Percentiles rank a stretch among this genome's conserved stretches.
Conservation (phyloP, 2,888 invertebrate species). For the Polietes domitor region DNA sequence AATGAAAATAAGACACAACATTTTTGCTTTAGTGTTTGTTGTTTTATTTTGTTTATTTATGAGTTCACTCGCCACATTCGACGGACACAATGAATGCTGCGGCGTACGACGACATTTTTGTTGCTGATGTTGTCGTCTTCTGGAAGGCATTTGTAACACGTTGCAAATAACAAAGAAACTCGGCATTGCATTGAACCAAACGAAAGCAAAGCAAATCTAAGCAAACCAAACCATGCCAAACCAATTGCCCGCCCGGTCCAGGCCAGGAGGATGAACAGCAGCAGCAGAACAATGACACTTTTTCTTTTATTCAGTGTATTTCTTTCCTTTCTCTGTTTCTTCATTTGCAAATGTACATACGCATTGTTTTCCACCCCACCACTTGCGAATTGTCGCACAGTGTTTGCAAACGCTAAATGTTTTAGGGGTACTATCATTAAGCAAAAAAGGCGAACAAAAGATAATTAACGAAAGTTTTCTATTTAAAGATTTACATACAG, state of each 20-base stretch:
- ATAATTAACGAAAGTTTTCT: too few relatives aligned
- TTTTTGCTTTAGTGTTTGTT: neutral
- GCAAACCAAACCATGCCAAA: constrained; percentile 2
- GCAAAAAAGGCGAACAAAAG: too few relatives aligned
- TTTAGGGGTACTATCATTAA: too few relatives aligned
- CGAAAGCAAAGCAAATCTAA: too few relatives aligned
- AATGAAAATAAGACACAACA: neutral
- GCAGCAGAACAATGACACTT: neutral
- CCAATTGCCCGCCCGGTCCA: constrained; percentile 3
- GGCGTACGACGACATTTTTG: neutral
- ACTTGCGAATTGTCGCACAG: neutral
- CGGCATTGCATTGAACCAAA: constrained; percentile 27
- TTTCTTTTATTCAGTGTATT: neutral
- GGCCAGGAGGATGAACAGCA: neutral
- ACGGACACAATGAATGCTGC: neutral
- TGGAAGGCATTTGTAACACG: neutral
- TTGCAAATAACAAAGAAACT: neutral
- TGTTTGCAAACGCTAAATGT: neutral
- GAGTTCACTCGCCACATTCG: neutral
- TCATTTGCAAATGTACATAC: neutral
- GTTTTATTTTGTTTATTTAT: neutral
- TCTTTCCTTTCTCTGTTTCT: neutral
- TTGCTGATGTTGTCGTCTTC: neutral
- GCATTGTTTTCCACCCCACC: neutral
- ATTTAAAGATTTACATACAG: too few relatives aligned